phyloP scores from a whole-genome alignment of 1,140 invertebrate genomes.

The Polypedilum vanderplanki region DNA sequence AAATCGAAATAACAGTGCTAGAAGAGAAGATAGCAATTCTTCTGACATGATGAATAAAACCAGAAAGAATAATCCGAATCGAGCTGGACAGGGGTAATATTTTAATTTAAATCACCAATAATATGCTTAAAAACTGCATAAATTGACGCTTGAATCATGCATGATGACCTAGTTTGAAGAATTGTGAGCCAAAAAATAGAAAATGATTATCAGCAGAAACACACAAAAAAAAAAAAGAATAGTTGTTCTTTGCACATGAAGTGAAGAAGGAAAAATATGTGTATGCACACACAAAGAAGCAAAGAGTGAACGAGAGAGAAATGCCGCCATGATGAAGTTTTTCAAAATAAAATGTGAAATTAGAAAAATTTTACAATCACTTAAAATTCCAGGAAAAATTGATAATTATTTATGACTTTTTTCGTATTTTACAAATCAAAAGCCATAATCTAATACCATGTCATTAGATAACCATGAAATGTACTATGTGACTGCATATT shows the following conservation, averaged over 20 bases:
- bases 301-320: not conserved
- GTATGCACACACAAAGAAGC: constrained; percentile 14
- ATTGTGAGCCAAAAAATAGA: constrained; percentile 5
- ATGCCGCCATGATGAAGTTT: not conserved
- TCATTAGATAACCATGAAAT: too few species aligned
- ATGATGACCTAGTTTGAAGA: not conserved
- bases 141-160: not conserved
- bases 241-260: not conserved
- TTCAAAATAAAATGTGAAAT: not conserved
- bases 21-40: not conserved
- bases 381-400: not conserved
- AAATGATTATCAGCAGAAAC: not conserved
- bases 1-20: constrained; percentile 18
- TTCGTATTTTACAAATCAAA: too few species aligned
- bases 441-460: too few species aligned
- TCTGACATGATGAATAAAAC: not conserved
- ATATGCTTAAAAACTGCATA: constrained; percentile 1
- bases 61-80: not conserved
- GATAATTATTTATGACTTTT: constrained; percentile 9
- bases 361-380: constrained; percentile 6
- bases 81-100: constrained; percentile 8
- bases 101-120: not conserved
- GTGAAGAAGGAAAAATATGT: constrained; percentile 10
- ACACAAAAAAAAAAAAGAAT: not conserved
- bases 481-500: too few species aligned